Evolutionary conservation across 2,888 invertebrate species (phyloP).

Genomic region (Falcaria lacertinaria): DNA sequence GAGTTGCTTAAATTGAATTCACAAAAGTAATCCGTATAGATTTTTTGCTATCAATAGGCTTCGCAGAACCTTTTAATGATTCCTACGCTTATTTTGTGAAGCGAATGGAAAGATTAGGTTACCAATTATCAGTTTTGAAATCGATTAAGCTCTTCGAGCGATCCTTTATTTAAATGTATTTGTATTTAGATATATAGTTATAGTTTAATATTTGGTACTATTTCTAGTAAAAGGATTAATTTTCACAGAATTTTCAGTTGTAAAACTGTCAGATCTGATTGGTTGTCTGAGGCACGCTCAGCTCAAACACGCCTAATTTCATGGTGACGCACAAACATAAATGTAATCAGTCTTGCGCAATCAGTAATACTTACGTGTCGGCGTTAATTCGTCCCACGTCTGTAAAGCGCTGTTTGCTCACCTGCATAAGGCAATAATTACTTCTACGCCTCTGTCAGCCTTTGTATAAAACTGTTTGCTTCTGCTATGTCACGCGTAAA

Average conservation of each 20-base stretch:
- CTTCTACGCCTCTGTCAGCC: slow-evolving; percentile 19
- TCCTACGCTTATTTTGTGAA: not conserved
- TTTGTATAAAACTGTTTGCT: slow-evolving; percentile 7
- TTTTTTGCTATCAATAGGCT: not conserved
- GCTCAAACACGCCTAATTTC: not conserved
- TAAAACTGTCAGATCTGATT: not conserved
- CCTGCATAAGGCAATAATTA: slow-evolving; percentile 45
- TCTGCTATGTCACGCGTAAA: not conserved
- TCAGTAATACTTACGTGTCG: slow-evolving; percentile 26
- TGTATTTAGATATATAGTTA: too few relatives aligned
- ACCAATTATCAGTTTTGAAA: not conserved
- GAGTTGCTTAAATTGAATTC: not conserved
- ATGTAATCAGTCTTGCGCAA: slow-evolving; percentile 34
- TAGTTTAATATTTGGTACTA: too few relatives aligned
- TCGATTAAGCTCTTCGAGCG: too few relatives aligned
- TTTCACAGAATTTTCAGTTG: too few relatives aligned
- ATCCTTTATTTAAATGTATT: too few relatives aligned
- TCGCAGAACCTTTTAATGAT: not conserved
- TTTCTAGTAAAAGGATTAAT: too few relatives aligned
- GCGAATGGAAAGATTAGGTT: not conserved
- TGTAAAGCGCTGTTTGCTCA: slow-evolving; percentile 38
- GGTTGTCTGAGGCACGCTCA: too few relatives aligned
- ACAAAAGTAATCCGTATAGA: not conserved
- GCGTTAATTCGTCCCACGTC: slow-evolving; percentile 34
- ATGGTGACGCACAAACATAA: slow-evolving; percentile 24